Evolutionary conservation across 2,888 invertebrate species (phyloP).

Genomic region (Odontothrips loti): DNA sequence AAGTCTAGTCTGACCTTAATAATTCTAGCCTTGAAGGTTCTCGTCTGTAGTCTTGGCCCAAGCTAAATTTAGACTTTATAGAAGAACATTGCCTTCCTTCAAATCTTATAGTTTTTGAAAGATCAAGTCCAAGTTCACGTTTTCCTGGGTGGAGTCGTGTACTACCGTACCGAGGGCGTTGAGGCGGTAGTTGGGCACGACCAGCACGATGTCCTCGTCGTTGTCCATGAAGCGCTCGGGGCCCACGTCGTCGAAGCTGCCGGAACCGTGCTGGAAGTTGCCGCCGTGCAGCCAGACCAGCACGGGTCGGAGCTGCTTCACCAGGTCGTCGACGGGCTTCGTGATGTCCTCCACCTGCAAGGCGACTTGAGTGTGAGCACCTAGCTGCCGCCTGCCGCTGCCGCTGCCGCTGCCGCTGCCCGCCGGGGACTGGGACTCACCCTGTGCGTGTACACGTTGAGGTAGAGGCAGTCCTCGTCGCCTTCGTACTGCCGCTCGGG

Average conservation of each 20-base stretch:
- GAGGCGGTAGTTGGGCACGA: constrained; percentile 16
- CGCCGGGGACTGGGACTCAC: not conserved
- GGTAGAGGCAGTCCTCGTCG: constrained; percentile 22
- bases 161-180: not conserved
- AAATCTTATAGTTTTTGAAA: no score
- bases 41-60: no score
- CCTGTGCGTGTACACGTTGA: constrained; percentile 8
- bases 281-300: constrained; percentile 21
- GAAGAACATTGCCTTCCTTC: no score
- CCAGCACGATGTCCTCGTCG: constrained; percentile 10
- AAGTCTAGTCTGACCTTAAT: not conserved
- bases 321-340: not conserved
- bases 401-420: no score
- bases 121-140: no score
- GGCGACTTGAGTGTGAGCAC: no score
- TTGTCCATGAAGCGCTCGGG: constrained; percentile 15
- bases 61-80: no score
- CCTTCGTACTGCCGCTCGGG: constrained; percentile 8
- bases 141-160: no score
- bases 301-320: not conserved
- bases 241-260: constrained; percentile 8
- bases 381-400: no score
- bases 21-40: no score
- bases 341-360: not conserved
- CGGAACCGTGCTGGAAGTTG: constrained; percentile 19